Evolutionary conservation across 2,113 vertebrate genomes (phyloP).

Genomic region (Saguinus midas): DNA sequence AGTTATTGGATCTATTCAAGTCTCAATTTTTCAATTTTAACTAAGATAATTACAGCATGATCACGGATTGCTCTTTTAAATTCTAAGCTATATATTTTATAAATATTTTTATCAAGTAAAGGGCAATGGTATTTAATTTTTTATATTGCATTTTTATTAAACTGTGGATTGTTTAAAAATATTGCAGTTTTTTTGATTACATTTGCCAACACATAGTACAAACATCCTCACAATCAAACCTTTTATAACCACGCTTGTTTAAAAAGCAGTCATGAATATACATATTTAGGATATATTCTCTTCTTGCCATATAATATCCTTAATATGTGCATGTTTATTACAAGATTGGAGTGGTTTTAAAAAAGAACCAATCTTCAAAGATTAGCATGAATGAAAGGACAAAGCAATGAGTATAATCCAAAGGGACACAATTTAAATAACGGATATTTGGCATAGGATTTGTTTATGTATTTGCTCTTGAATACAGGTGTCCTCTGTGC

Average conservation of each 20-base stretch:
- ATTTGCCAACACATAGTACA: neutral
- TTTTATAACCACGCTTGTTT: neutral
- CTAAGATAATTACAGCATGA: neutral
- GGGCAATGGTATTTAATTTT: neutral
- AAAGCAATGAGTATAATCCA: neutral
- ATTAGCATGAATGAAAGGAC: neutral
- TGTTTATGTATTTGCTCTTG: neutral
- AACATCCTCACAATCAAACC: neutral
- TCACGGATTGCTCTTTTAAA: neutral
- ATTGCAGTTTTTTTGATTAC: neutral
- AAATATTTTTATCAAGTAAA: neutral
- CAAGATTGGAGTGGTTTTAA: conserved; percentile 1
- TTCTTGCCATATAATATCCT: neutral
- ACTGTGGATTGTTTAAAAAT: conserved; percentile 11
- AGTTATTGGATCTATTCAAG: neutral
- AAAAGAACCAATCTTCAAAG: conserved; percentile 32
- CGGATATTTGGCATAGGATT: neutral
- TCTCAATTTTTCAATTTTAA: conserved; percentile 24
- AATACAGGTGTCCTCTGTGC: neutral
- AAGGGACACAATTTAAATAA: neutral
- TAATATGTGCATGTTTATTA: conserved; percentile 16
- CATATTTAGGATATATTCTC: neutral
- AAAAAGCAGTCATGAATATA: conserved; percentile 21
- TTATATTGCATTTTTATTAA: conserved; percentile 14
- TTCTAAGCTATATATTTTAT: conserved; percentile 15